Conservation (phyloP, 35 echinoderm and acorn worm genomes). For the Diadema setosum region DNA sequence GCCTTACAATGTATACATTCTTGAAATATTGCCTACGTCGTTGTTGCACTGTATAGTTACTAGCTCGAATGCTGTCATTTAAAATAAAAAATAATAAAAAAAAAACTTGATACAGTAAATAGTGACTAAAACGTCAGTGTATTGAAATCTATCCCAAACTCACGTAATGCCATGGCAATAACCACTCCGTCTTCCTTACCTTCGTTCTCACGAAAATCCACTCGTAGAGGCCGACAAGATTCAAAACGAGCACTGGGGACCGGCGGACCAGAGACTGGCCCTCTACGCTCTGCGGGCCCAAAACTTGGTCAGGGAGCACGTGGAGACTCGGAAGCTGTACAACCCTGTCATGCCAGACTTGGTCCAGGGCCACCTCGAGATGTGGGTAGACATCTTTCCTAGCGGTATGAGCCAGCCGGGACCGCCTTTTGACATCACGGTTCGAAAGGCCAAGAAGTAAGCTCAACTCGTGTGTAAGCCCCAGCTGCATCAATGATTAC, state of each 20-base stretch:
- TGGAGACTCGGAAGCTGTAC: slow-evolving; percentile 72
- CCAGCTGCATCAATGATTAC: too few species aligned
- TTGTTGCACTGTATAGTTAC: too few species aligned
- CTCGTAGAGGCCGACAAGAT: slow-evolving; percentile 49
- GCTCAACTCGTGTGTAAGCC: too few species aligned
- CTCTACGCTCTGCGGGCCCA: slow-evolving; percentile 50
- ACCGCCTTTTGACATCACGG: slow-evolving; percentile 51
- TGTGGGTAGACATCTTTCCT: slow-evolving; percentile 92
- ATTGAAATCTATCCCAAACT: too few species aligned
- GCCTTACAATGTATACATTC: too few species aligned
- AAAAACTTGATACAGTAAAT: too few species aligned
- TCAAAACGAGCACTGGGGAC: slow-evolving; percentile 50
- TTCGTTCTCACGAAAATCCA: too few species aligned
- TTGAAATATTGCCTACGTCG: too few species aligned
- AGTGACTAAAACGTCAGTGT: too few species aligned
- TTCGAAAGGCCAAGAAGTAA: slow-evolving; percentile 62
- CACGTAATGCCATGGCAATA: too few species aligned
- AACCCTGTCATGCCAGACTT: slow-evolving; percentile 75
- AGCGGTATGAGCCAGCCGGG: slow-evolving; percentile 16
- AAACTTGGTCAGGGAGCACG: slow-evolving; percentile 73
- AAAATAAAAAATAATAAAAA: too few species aligned
- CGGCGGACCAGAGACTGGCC: slow-evolving; percentile 45
- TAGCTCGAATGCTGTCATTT: too few species aligned
- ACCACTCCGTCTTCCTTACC: neutral
- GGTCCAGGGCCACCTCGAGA: slow-evolving; percentile 80